Base-by-base conservation (phyloP, 2,888 invertebrate species). In the Diaphora mendica region DNA sequence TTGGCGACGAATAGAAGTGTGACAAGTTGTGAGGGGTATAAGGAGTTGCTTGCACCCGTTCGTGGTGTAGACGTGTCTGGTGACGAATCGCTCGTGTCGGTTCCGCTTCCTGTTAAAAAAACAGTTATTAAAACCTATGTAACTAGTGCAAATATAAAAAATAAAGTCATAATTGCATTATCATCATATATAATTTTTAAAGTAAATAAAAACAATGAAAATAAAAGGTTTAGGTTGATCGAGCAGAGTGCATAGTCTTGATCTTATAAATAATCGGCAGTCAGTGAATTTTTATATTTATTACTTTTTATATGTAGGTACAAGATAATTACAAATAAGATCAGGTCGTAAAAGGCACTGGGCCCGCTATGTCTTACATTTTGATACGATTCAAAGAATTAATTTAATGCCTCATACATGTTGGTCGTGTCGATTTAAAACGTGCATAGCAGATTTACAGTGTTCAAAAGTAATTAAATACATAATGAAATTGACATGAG, bases 21-120 rank as follows among this genome's bases (percentile, higher is more conserved):
- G 64, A 89, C 71, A 3, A 84, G 79, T 70, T 86, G 44, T 20
- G 64, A n/a, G 15, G 87, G 72, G 7, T 90, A 85, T 48, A 81
- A 81, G 13, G 89, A 73, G 3, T 82, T 73, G 51, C 82, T 77
- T 1, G 90, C 89, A 1, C 88, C 85, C n/a, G 91, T 89, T 78
- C 86, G 89, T 26, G 91, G 92, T 62, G 93, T 91, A 23, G 92
- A 87, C 2, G 92, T 85, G 79, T 92, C 89, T 0, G 89, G 85
- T 0, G 90, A 87, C 59, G 91, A 89, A 64, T 92, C 91, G 62
- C 87, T 86, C 68, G 79, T 70, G 68, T 83, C 77, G 33, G 84
- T 66, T 82, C 80, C 85, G 77, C 78, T 79, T 70, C 82, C 89
- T 89, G 83, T 84, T 85, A 67, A 65, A 44, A 13, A 72, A 4